phyloP scores from a whole-genome alignment of 1,140 invertebrate genomes.

The Acyrthosiphon pisum region DNA sequence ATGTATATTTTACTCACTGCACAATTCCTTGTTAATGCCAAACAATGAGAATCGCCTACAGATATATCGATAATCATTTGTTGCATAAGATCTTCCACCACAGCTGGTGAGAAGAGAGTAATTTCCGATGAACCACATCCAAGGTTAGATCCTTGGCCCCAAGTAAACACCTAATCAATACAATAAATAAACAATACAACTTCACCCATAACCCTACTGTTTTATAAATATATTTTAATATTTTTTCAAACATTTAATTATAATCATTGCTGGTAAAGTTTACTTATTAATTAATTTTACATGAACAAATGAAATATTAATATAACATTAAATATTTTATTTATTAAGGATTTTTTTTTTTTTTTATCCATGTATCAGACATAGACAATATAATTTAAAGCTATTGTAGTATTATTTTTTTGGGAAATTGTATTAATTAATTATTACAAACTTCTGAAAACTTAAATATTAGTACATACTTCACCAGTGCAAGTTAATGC shows the following conservation, averaged over 20 bases:
- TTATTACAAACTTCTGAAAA: neutral
- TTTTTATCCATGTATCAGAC: too few species aligned
- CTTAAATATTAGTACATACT: constrained; percentile 60
- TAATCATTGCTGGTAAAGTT: neutral
- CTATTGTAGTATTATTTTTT: neutral
- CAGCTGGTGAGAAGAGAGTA: constrained; percentile 66
- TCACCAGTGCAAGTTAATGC: constrained; percentile 69
- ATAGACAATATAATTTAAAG: neutral
- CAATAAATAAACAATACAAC: neutral
- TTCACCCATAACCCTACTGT: neutral
- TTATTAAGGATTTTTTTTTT: neutral
- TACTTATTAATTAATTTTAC: neutral
- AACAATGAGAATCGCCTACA: constrained; percentile 70
- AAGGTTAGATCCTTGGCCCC: constrained; percentile 71
- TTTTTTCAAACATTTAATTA: neutral
- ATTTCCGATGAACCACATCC: constrained; percentile 69
- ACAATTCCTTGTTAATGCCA: constrained; percentile 69
- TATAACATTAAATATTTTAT: neutral
- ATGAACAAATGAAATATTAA: neutral
- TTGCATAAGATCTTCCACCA: constrained; percentile 63
- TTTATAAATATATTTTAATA: neutral
- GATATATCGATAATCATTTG: constrained; percentile 65
- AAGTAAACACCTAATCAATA: constrained; percentile 67
- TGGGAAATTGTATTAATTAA: neutral
- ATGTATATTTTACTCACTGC: constrained; percentile 59